Conservation (phyloP, 2,113 vertebrate genomes). For the Strix uralensis region DNA sequence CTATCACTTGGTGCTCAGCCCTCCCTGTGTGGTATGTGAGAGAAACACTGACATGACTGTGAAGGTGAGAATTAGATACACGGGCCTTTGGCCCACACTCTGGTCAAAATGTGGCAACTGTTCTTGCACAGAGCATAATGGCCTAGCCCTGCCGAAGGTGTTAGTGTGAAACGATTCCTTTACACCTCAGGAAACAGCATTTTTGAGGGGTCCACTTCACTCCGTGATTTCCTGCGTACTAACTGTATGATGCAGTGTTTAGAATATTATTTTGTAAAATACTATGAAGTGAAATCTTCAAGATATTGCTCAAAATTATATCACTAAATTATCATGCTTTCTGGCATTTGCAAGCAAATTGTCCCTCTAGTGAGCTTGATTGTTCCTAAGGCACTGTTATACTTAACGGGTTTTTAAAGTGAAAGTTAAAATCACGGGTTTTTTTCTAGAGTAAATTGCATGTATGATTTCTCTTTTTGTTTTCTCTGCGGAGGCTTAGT, state of each 20-base stretch:
- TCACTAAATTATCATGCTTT: conserved; percentile 20
- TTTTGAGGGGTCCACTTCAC: conserved; percentile 5
- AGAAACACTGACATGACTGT: not conserved
- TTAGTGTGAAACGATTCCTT: not conserved
- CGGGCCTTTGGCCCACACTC: not conserved
- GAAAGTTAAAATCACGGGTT: conserved; percentile 32
- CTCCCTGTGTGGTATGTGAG: not conserved
- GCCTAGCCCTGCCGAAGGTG: not conserved
- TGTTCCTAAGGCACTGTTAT: conserved; percentile 39
- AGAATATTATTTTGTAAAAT: conserved; percentile 26
- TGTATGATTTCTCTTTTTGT: conserved; percentile 42
- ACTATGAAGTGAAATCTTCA: conserved; percentile 36
- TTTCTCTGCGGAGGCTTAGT: conserved; percentile 23
- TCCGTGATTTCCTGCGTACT: conserved; percentile 12
- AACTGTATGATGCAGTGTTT: conserved; percentile 4
- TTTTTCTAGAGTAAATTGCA: conserved; percentile 46
- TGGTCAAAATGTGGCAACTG: not conserved
- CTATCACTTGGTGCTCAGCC: conserved; percentile 19
- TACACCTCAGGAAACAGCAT: conserved; percentile 22
- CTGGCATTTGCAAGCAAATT: conserved; percentile 19
- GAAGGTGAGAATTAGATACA: not conserved
- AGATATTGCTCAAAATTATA: conserved; percentile 25
- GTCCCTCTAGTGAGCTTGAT: conserved; percentile 45
- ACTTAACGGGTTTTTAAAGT: not conserved
- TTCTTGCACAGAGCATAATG: not conserved